Evolutionary conservation across 1,140 invertebrate genomes (phyloP).

Genomic region (Drosophila varians): DNA sequence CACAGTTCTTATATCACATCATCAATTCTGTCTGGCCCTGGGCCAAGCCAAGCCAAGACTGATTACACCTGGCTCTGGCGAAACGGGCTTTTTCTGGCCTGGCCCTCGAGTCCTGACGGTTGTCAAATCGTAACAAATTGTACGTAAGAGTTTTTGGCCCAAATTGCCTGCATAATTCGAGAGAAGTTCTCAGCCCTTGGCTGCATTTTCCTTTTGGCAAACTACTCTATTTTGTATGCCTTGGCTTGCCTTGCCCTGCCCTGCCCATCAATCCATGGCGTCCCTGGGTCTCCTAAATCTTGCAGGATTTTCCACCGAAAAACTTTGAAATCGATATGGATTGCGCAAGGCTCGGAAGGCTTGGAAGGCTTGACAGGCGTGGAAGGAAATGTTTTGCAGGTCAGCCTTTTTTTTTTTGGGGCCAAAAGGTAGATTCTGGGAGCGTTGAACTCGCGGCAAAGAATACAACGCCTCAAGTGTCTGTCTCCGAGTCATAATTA

Average conservation of each 20-base stretch:
- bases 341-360: constrained; percentile 40
- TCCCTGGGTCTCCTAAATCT: constrained; percentile 19
- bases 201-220: constrained; percentile 45
- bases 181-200: constrained; percentile 39
- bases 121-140: constrained; percentile 62
- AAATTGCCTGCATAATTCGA: constrained; percentile 75
- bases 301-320: constrained; percentile 1
- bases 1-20: constrained; percentile 37
- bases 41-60: constrained; percentile 43
- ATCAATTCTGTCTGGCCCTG: constrained; percentile 49
- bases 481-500: constrained; percentile 68
- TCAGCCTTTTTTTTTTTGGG: constrained; percentile 11
- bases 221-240: constrained; percentile 22
- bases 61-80: constrained; percentile 45
- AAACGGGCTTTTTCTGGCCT: constrained; percentile 2
- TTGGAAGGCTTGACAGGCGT: no score
- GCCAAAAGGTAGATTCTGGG: neutral
- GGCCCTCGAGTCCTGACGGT: neutral
- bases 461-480: constrained; percentile 59
- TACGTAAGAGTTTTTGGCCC: constrained; percentile 42
- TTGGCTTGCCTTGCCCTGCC: neutral
- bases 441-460: constrained; percentile 54
- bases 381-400: constrained; percentile 21
- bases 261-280: neutral
- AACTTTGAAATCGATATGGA: constrained; percentile 50